Conservation (phyloP, 2,113 vertebrate genomes). For the Embiotoca jacksoni region DNA sequence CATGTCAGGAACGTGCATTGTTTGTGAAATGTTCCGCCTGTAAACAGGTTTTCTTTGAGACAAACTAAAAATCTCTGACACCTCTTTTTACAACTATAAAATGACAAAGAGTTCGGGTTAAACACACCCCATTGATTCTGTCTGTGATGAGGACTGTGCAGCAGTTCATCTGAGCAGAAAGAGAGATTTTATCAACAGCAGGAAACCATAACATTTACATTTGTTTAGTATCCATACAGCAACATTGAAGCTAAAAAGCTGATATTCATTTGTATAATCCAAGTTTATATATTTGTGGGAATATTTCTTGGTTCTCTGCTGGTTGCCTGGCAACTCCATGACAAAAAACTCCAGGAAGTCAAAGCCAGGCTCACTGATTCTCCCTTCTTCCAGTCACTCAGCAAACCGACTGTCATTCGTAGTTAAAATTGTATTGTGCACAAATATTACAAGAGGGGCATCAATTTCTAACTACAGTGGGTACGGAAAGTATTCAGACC, state of each 20-base stretch:
- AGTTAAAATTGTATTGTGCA: too few species aligned
- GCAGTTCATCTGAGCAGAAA: neutral
- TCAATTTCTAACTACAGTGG: neutral
- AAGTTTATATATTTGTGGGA: neutral
- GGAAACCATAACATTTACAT: neutral
- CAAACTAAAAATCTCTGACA: neutral
- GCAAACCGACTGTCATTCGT: too few species aligned
- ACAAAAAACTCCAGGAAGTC: neutral
- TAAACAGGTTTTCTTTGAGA: too few species aligned
- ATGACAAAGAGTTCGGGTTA: neutral
- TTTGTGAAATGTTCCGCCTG: neutral
- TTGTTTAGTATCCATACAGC: neutral
- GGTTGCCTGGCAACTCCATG: neutral
- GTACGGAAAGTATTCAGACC: too few species aligned
- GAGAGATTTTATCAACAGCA: too few species aligned
- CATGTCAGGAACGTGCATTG: too few species aligned
- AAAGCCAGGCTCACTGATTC: neutral
- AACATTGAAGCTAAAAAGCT: neutral
- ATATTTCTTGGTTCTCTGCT: neutral
- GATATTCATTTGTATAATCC: neutral
- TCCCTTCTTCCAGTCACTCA: too few species aligned
- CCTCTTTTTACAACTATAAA: neutral
- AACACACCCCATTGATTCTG: neutral
- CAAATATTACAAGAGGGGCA: too few species aligned
- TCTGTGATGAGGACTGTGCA: conserved; percentile 2